phyloP scores from a whole-genome alignment of 35 echinoderm and acorn worm genomes.

The Apostichopus japonicus region DNA sequence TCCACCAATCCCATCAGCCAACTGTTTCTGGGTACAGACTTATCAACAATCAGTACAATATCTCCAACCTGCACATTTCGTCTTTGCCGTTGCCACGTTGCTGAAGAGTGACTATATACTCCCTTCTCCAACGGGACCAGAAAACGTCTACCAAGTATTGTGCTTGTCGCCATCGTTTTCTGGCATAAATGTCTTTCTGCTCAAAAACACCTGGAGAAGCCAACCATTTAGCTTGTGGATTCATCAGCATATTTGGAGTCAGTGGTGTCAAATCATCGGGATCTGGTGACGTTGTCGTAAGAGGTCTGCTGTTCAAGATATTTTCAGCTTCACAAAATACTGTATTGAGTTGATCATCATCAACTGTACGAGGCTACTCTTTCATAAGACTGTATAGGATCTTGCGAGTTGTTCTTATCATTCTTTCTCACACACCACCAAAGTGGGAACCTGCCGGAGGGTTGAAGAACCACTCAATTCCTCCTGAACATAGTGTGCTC shows the following conservation, averaged over 20 bases:
- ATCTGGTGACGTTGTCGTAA: constrained; percentile 49
- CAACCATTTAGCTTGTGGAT: constrained; percentile 5
- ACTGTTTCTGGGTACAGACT: constrained; percentile 38
- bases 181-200: too few species aligned
- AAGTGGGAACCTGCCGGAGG: constrained; percentile 61
- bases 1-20: constrained; percentile 41
- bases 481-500: neutral
- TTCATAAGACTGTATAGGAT: constrained; percentile 30
- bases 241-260: constrained; percentile 70
- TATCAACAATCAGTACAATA: constrained; percentile 51
- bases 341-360: constrained; percentile 9
- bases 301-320: neutral
- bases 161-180: neutral
- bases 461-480: constrained; percentile 60
- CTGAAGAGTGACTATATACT: too few species aligned
- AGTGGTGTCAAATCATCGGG: constrained; percentile 46
- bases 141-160: constrained; percentile 9
- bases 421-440: constrained; percentile 68
- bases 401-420: constrained; percentile 57
- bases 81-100: constrained; percentile 42
- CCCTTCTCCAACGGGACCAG: too few species aligned
- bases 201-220: too few species aligned
- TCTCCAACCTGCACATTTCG: constrained; percentile 48
- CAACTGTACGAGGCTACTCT: neutral
- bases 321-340: constrained; percentile 5